These are phyloP conservation scores for Cossypha niveicapilla DNA, from an alignment of 2,797 vertebrate species.

Conservation along the genomic window DNA sequence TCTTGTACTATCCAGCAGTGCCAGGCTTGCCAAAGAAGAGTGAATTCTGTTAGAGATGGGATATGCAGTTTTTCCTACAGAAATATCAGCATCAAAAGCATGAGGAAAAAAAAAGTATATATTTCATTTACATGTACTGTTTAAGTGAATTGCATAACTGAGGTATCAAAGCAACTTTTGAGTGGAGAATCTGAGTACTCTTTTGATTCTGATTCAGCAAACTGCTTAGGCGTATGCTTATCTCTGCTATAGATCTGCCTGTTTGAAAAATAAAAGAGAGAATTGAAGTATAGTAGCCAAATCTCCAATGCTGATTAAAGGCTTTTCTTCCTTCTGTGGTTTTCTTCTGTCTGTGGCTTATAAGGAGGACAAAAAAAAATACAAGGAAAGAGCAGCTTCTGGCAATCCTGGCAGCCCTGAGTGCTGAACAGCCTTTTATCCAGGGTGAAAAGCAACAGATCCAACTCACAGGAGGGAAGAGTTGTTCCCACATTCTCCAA, in stretches of 20 bases:
- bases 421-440: background rate
- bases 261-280: background rate
- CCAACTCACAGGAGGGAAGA: background rate
- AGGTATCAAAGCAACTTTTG: constrained; percentile 10
- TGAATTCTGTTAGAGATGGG: background rate
- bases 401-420: background rate
- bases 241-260: constrained; percentile 29
- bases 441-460: background rate
- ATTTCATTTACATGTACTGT: background rate
- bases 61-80: background rate
- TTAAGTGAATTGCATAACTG: background rate
- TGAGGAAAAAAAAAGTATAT: background rate
- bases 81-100: background rate
- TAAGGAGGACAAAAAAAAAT: background rate
- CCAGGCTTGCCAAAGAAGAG: background rate
- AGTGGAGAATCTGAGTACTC: background rate
- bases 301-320: constrained; percentile 30
- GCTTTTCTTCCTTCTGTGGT: constrained; percentile 8
- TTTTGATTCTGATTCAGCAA: constrained; percentile 29
- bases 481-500: background rate
- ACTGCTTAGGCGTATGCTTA: constrained; percentile 19
- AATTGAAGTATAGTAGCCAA: constrained; percentile 7
- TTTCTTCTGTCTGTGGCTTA: constrained; percentile 22
- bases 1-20: background rate
- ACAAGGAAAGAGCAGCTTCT: background rate